Percentiles rank a stretch among this genome's conserved stretches.
Conservation (phyloP, 2,113 vertebrate genomes). For the Perognathus longimembris region DNA sequence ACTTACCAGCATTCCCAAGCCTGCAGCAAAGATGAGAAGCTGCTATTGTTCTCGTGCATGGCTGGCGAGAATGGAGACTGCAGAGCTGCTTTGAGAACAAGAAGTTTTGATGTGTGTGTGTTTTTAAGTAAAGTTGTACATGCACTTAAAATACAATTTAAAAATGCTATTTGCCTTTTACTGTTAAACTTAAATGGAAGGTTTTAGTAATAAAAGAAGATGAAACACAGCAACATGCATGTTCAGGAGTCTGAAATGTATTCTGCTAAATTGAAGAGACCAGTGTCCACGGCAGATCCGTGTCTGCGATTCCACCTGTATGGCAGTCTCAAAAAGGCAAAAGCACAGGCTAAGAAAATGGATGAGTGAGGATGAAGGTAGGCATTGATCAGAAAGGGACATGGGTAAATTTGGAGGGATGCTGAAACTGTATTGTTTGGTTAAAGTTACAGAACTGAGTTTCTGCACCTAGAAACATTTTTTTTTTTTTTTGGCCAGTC, state of each 20-base stretch:
- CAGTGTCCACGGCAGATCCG: not conserved
- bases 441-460: constrained; percentile 10
- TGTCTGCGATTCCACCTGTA: not conserved
- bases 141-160: constrained; percentile 11
- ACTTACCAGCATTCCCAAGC: not conserved
- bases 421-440: not conserved
- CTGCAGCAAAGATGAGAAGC: not conserved
- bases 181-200: constrained; percentile 42
- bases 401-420: not conserved
- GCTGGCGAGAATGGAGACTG: not conserved
- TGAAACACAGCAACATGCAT: not conserved
- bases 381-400: not conserved
- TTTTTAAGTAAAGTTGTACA: constrained; percentile 21
- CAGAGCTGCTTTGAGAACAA: not conserved
- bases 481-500: not conserved
- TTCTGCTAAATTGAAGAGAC: not conserved
- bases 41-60: not conserved
- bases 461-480: not conserved
- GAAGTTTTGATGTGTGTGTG: not conserved
- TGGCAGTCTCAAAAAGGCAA: not conserved
- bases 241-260: not conserved
- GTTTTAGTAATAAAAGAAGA: not conserved
- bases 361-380: not conserved
- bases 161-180: not conserved
- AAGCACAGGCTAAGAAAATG: not conserved